Base-by-base conservation (phyloP, 1,140 invertebrate species). In the Mactra quadrangularis region DNA sequence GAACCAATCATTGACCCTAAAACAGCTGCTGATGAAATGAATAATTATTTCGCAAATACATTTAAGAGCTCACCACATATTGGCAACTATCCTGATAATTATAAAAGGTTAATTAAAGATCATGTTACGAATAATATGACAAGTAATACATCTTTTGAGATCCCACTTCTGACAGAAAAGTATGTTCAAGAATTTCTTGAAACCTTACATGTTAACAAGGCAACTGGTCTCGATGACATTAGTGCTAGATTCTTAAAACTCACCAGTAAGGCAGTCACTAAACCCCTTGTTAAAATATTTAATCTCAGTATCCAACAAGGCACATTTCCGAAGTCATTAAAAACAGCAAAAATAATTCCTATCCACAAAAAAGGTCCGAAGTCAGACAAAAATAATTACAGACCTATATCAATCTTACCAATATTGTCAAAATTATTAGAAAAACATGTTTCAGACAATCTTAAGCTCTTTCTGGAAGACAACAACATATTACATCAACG, bases 381-480 rank as follows among this genome's bases (percentile, higher is more conserved):
- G 38, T 45, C 35, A 38, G 52, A 74, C 27, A 35, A 31, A 33
- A 71, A 59, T 57, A 81, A 82, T 25, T 82, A 45, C 50, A n/a
- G 68, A 52, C 79, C 70, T 62, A 62, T 82, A 13, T 82, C 70
- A 62, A 41, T 82, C 35, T n/a, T 82, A 62, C 55, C 68, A 47
- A 31, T 64, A 50, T 35, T 75, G 31, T 82, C 79, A 31, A 75
- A 72, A 66, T 22, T 60, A 71, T 52, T 82, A 59, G 66, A 82
- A 82, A 82, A 59, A 47, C 66, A 70, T 82, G 57, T 82, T 19
- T 38, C 50, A 71, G 47, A 75, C 31, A 38, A 64, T 1, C n/a
- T 74, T 25, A 47, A 50, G 33, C 25, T 22, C 13, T 82, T 41
- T 41, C 35, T 74, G 64, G 47, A 60, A 27, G 29, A 47, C 25